Evolutionary conservation across 2,888 invertebrate species (phyloP), one percentile per base, ranked within the genome.

Genomic region (Metacarcinus magister): DNA sequence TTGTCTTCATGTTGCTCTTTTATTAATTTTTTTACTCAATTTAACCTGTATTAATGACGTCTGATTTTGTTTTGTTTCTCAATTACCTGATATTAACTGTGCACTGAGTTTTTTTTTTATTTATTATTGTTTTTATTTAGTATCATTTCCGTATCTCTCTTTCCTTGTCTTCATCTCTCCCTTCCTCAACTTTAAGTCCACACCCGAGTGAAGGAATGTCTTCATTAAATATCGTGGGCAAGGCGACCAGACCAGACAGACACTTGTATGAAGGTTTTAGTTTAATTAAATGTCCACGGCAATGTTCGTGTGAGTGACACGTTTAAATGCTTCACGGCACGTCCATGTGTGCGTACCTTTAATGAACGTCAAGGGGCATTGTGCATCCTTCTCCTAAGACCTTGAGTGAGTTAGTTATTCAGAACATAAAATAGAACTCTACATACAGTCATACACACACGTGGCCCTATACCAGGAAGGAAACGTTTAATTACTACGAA

Each of bases 211-310:
- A 82, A 82, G 82, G 82, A 82, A 82, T 82, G 32, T 82, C 82
- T 82, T 82, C 82, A 82, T 82, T 82, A 82, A 82, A 82, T 82
- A 82, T 82, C 82, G 28, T 23, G 32, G 82, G 32, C 82, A 67
- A 67, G 1, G 67, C 1, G 67, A 67, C 19, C 82, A 82, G 4
- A 32, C 32, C 67, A 19, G 19, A 19, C 10, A 32, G 28, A 82
- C 32, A 32, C 28, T 32, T 13, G 82, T 82, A 82, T 82, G 82
- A 82, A 82, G 82, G 82, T 32, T 32, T 82, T 82, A 82, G 82
- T 82, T 82, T 82, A 82, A 82, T 82, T 82, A 82, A 82, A 82
- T 82, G 82, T 28, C 32, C 67, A 67, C 67, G 19, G 67, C 67
- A 23, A 67, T 67, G n/a, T n/a, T 23, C 10, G 28, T 82, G 32